These are phyloP conservation scores for Caenorhabditis latens DNA, from an alignment of 1,140 invertebrate species.

Conservation along the genomic window DNA sequence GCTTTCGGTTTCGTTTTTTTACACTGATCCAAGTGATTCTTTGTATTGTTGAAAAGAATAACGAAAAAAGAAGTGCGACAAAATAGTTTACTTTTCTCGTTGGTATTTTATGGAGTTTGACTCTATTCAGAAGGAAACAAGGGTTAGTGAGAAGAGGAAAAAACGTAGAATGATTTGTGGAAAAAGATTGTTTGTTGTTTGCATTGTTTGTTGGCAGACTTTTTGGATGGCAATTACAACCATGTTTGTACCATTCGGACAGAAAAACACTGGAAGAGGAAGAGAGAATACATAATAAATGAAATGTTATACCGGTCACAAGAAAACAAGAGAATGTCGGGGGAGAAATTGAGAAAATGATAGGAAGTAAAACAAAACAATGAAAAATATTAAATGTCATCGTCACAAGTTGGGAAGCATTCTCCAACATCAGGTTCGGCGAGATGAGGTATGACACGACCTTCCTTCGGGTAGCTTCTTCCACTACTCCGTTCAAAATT, in stretches of 20 bases:
- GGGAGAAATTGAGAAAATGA: background rate
- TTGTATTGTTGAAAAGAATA: background rate
- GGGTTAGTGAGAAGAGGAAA: background rate
- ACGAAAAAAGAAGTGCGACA: background rate
- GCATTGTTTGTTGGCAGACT: constrained; percentile 39
- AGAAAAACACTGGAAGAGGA: constrained; percentile 37
- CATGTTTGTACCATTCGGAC: constrained; percentile 28
- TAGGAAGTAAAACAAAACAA: background rate
- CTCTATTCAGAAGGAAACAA: constrained; percentile 31
- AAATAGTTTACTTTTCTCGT: constrained; percentile 21
- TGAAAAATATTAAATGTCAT: constrained; percentile 29
- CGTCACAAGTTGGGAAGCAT: constrained; percentile 70
- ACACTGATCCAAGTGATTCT: constrained; percentile 26
- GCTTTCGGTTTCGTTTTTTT: background rate
- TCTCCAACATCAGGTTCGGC: constrained; percentile 64
- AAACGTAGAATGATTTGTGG: background rate
- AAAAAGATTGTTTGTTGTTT: constrained; percentile 24
- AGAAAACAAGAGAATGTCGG: background rate
- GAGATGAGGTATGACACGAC: constrained; percentile 66
- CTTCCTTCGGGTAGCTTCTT: constrained; percentile 67
- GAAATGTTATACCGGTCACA: constrained; percentile 12
- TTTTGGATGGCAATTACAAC: constrained; percentile 53
- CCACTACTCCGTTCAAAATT: constrained; percentile 66
- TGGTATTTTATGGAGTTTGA: constrained; percentile 37
- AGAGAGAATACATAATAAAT: background rate